Evolutionary conservation across 2,888 invertebrate genomes (phyloP).

Genomic region (Pyrrhosoma nymphula): DNA sequence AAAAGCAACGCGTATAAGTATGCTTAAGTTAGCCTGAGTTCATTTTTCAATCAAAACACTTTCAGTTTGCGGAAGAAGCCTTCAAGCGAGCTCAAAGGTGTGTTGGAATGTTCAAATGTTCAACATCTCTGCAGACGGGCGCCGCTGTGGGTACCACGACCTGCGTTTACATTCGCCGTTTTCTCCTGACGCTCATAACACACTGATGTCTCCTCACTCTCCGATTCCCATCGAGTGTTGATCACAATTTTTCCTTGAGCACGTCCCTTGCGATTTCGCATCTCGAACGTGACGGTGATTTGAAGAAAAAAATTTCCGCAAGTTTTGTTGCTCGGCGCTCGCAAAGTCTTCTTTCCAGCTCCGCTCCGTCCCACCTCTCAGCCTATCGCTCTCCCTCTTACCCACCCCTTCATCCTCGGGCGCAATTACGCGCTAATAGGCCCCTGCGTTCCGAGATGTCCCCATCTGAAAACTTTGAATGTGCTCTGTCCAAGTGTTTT

Average conservation of each 20-base stretch:
- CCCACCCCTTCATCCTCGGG: neutral
- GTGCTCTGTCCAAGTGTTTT: neutral
- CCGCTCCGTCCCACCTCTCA: neutral
- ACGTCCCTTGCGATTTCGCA: neutral
- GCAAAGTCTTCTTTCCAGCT: neutral
- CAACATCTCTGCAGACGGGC: neutral
- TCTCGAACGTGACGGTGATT: neutral
- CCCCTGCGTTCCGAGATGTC: neutral
- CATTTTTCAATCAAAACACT: too few species aligned
- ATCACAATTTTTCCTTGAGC: neutral
- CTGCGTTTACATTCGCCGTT: neutral
- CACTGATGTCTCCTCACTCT: neutral
- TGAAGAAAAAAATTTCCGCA: neutral
- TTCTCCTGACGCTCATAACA: neutral
- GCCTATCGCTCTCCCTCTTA: neutral
- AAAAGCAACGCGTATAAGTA: too few species aligned
- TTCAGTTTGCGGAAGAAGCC: too few species aligned
- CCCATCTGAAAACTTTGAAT: neutral
- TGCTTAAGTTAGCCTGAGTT: too few species aligned
- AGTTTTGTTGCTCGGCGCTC: neutral
- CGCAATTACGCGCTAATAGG: neutral
- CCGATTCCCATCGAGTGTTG: neutral
- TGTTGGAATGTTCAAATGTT: too few species aligned
- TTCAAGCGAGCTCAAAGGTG: too few species aligned
- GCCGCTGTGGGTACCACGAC: neutral